Conservation (phyloP, 2,797 vertebrate species). For the Schizopygopsis pylzovi region DNA sequence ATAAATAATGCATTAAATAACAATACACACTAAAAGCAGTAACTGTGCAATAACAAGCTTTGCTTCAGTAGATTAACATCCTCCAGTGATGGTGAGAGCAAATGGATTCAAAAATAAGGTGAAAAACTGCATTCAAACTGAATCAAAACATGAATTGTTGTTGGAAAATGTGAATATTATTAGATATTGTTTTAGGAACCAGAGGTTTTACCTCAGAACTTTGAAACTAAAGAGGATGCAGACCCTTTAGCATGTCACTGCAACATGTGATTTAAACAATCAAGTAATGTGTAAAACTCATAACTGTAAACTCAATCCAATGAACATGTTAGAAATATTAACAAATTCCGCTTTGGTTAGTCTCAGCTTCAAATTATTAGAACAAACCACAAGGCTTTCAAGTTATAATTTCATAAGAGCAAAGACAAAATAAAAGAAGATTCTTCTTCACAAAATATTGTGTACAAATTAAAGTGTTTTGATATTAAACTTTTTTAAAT, state of each 20-base stretch:
- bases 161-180: background rate
- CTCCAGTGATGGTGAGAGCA: background rate
- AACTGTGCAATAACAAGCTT: slow-evolving; percentile 3
- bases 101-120: background rate
- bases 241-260: background rate
- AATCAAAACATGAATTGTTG: background rate
- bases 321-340: background rate
- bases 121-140: background rate
- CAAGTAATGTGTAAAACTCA: background rate
- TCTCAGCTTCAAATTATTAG: background rate
- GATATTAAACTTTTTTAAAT: background rate
- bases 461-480: slow-evolving; percentile 8
- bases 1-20: slow-evolving; percentile 17
- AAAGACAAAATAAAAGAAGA: background rate
- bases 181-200: background rate
- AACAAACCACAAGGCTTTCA: background rate
- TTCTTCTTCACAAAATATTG: background rate
- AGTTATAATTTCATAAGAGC: background rate
- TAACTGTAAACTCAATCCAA: background rate
- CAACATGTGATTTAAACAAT: background rate
- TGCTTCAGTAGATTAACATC: background rate
- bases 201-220: background rate
- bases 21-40: slow-evolving; percentile 5
- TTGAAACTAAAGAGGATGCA: background rate
- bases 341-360: slow-evolving; percentile 28